These are phyloP conservation scores for Arge pagana DNA, from an alignment of 2,888 invertebrate genomes.

Conservation along the genomic window DNA sequence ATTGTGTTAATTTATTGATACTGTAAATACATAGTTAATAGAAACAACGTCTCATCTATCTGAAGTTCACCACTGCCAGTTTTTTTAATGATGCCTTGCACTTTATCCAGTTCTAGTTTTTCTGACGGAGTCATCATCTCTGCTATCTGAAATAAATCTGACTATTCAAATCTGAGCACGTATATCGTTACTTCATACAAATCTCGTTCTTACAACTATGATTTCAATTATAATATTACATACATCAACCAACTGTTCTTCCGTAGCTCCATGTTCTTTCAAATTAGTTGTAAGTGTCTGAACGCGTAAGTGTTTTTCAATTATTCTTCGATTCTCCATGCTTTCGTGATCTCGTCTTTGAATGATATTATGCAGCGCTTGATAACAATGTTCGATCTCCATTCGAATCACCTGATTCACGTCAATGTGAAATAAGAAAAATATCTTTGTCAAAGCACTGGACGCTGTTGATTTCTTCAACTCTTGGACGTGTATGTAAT, in stretches of 20 bases:
- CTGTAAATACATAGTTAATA: conserved; percentile 76
- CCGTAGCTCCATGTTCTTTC: conserved; percentile 76
- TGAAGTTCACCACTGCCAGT: conserved; percentile 79
- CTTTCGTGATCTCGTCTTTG: conserved; percentile 69
- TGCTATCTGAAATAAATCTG: conserved; percentile 66
- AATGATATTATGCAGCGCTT: conserved; percentile 72
- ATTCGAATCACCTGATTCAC: conserved; percentile 71
- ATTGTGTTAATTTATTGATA: conserved; percentile 59
- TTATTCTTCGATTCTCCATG: conserved; percentile 74
- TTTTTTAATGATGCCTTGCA: conserved; percentile 76
- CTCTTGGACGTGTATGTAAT: conserved; percentile 73
- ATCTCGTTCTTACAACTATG: conserved; percentile 15
- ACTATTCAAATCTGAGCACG: conserved; percentile 9
- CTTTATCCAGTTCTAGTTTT: conserved; percentile 72
- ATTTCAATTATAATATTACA: conserved; percentile 37
- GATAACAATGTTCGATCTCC: conserved; percentile 72
- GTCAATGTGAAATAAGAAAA: conserved; percentile 77
- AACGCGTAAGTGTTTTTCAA: conserved; percentile 85
- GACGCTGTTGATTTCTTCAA: conserved; percentile 71
- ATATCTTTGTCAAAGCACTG: conserved; percentile 80
- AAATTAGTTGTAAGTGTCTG: conserved; percentile 81
- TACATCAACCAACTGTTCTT: conserved; percentile 81
- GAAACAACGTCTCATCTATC: conserved; percentile 80
- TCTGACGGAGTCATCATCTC: conserved; percentile 89
- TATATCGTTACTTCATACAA: conserved; percentile 12